phyloP scores from a whole-genome alignment of 2,797 vertebrate genomes.

The Aldrovandia affinis region DNA sequence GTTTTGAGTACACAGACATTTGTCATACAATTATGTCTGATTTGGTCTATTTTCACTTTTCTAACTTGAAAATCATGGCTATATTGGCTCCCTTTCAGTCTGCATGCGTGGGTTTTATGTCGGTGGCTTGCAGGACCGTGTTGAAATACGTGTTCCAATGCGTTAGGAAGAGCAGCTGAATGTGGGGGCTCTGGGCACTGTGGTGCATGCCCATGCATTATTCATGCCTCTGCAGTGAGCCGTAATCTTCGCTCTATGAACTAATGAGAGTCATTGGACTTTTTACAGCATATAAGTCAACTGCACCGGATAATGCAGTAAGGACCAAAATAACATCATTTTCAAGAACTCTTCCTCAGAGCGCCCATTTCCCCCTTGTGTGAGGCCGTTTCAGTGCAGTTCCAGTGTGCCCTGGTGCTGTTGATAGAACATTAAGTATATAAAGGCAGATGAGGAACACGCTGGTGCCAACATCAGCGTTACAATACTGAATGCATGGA shows the following conservation, averaged over 20 bases:
- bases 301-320: constrained; percentile 53
- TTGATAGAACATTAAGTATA: background rate
- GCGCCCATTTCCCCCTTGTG: background rate
- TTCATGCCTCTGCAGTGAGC: constrained; percentile 67
- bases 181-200: constrained; percentile 12
- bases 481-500: background rate
- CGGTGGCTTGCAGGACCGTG: background rate
- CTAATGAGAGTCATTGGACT: constrained; percentile 67
- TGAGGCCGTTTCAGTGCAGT: background rate
- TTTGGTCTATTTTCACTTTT: background rate
- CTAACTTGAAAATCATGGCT: background rate
- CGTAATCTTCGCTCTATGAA: constrained; percentile 65
- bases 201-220: constrained; percentile 65
- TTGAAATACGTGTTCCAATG: background rate
- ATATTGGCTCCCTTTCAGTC: constrained; percentile 42
- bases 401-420: background rate
- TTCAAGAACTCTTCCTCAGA: constrained; percentile 30
- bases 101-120: constrained; percentile 33
- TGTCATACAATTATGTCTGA: constrained; percentile 4
- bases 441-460: background rate
- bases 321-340: constrained; percentile 38
- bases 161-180: constrained; percentile 53
- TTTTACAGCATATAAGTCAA: constrained; percentile 57
- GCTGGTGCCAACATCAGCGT: background rate
- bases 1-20: background rate